Conservation (phyloP, 2,797 vertebrate species). For the Sebastes elongatus region DNA sequence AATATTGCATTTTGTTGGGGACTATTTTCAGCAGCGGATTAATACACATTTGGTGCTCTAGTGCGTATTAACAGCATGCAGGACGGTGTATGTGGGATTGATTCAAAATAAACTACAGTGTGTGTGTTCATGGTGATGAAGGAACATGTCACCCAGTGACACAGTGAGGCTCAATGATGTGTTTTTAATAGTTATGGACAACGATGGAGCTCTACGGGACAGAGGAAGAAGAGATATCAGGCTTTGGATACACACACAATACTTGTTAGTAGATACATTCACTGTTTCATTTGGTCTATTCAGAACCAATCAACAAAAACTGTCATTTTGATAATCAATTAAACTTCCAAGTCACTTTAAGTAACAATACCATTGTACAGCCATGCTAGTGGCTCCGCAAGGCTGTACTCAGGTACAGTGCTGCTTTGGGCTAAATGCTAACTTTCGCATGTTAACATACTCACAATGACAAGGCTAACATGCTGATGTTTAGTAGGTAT, state of each 20-base stretch:
- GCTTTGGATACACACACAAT: too few species aligned
- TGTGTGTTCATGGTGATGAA: not conserved
- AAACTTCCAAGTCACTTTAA: not conserved
- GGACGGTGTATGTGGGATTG: not conserved
- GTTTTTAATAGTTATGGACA: not conserved
- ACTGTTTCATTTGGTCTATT: too few species aligned
- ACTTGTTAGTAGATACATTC: too few species aligned
- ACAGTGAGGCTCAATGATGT: not conserved
- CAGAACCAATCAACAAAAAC: not conserved
- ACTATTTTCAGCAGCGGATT: not conserved
- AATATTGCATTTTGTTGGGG: not conserved
- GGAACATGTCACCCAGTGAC: not conserved
- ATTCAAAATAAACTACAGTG: not conserved
- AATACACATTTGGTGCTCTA: not conserved
- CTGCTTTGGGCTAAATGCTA: not conserved
- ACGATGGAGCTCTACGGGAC: not conserved
- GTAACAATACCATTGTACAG: rapidly evolving
- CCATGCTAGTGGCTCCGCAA: not conserved
- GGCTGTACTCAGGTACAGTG: not conserved
- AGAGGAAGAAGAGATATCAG: not conserved
- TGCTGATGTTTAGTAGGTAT: not conserved
- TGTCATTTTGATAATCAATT: not conserved
- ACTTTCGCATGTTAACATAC: not conserved
- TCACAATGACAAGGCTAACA: not conserved
- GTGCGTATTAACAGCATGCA: not conserved